Evolutionary conservation across 2,113 vertebrate genomes (phyloP).

Genomic region (Chionomys nivalis): DNA sequence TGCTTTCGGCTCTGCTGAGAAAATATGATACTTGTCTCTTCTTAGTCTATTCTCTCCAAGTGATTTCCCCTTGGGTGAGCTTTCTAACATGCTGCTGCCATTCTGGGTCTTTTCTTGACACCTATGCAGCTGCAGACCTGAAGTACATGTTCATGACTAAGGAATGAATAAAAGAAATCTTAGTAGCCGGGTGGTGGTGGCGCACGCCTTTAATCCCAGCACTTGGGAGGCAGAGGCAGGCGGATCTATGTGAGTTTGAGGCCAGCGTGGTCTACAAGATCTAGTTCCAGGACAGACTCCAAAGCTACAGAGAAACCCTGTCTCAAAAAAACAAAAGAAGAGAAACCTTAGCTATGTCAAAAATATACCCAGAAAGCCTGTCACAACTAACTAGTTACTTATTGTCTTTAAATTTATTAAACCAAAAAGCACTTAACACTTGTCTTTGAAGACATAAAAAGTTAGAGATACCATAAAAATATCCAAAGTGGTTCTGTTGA

Average conservation of each 20-base stretch:
- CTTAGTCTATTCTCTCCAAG: background rate
- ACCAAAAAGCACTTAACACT: background rate
- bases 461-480: background rate
- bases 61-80: rapidly evolving
- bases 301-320: too few species aligned
- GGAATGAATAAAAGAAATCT: background rate
- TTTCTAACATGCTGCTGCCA: background rate
- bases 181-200: background rate
- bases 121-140: too few species aligned
- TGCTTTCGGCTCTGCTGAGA: background rate
- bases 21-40: background rate
- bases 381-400: background rate
- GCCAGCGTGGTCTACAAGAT: too few species aligned
- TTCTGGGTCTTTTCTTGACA: background rate
- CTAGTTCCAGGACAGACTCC: too few species aligned
- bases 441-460: conserved; percentile 6
- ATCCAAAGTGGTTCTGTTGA: background rate
- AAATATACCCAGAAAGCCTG: background rate
- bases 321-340: too few species aligned
- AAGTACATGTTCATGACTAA: background rate
- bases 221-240: too few species aligned
- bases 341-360: background rate
- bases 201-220: too few species aligned
- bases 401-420: conserved; percentile 29
- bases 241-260: too few species aligned